Percentiles rank a stretch among this genome's conserved stretches.
phyloP scores from a whole-genome alignment of 2,797 vertebrate species.

The Notolepis coatsorum region DNA sequence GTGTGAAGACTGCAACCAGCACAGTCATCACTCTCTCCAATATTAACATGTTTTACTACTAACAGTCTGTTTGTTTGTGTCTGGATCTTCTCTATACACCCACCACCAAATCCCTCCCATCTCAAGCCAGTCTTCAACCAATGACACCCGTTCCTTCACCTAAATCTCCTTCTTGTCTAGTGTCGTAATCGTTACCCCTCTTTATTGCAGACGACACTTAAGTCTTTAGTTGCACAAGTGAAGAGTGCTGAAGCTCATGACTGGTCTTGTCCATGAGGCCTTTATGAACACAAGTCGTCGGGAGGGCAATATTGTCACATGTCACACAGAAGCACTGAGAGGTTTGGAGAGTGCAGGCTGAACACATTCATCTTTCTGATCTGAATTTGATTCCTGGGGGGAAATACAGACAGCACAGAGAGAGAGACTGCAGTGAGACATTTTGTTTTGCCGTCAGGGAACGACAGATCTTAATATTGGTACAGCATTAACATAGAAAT shows the following conservation, averaged over 20 bases:
- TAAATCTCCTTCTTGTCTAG: slow-evolving; percentile 35
- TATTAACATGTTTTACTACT: too few species aligned
- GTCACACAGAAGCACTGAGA: slow-evolving; percentile 5
- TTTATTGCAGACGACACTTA: slow-evolving; percentile 39
- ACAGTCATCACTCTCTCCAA: too few species aligned
- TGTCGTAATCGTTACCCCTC: slow-evolving; percentile 26
- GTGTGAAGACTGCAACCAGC: too few species aligned
- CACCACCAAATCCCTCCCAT: not conserved
- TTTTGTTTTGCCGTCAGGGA: too few species aligned
- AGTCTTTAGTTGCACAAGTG: slow-evolving; percentile 34
- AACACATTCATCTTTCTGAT: not conserved
- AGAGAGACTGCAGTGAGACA: too few species aligned
- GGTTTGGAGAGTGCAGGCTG: not conserved
- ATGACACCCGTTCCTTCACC: slow-evolving; percentile 22
- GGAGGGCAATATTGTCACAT: slow-evolving; percentile 25
- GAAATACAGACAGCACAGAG: too few species aligned
- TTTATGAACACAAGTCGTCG: slow-evolving; percentile 23
- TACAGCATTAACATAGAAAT: too few species aligned
- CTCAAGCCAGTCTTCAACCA: slow-evolving; percentile 17
- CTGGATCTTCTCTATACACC: not conserved
- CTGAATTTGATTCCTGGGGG: too few species aligned
- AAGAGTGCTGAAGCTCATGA: slow-evolving; percentile 39
- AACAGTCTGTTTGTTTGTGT: too few species aligned
- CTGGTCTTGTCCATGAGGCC: slow-evolving; percentile 34
- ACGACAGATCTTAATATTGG: too few species aligned